A percentile compares a stretch with the other conserved stretches of the same genome.
These are phyloP conservation scores for Carassius carassius DNA, from an alignment of 2,113 vertebrate genomes.

Conservation along the genomic window DNA sequence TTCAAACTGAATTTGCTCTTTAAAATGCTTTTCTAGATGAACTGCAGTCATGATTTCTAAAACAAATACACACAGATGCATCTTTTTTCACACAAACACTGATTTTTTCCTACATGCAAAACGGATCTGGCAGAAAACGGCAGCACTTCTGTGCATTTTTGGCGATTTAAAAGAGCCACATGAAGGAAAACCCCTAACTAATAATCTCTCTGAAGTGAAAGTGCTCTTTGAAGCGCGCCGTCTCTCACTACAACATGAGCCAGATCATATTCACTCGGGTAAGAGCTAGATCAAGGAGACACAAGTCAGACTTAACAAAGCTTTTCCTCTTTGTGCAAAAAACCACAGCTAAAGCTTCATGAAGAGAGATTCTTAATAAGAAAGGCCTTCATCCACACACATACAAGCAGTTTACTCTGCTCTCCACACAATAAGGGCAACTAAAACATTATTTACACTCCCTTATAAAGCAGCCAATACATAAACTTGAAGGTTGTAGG, in stretches of 20 bases:
- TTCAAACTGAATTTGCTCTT: background rate
- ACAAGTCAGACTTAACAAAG: constrained; percentile 15
- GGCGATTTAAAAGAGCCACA: background rate
- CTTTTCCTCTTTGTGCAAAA: constrained; percentile 25
- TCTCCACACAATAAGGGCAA: background rate
- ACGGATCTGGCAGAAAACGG: background rate
- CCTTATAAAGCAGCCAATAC: background rate
- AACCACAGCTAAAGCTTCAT: background rate
- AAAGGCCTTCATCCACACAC: background rate
- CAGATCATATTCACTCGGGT: background rate
- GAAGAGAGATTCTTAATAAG: background rate
- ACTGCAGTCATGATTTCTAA: background rate
- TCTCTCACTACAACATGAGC: background rate
- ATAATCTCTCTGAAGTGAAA: constrained; percentile 13
- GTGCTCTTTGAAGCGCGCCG: background rate
- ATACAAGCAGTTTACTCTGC: background rate
- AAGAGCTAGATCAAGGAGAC: background rate
- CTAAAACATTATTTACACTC: background rate
- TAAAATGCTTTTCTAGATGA: background rate
- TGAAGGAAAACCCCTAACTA: background rate
- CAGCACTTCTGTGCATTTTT: no score
- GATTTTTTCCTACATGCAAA: background rate
- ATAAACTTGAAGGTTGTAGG: background rate
- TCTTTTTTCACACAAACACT: background rate
- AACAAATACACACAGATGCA: background rate